Evolutionary conservation across 2,797 vertebrate genomes (phyloP).

Genomic region (Synanceia verrucosa): DNA sequence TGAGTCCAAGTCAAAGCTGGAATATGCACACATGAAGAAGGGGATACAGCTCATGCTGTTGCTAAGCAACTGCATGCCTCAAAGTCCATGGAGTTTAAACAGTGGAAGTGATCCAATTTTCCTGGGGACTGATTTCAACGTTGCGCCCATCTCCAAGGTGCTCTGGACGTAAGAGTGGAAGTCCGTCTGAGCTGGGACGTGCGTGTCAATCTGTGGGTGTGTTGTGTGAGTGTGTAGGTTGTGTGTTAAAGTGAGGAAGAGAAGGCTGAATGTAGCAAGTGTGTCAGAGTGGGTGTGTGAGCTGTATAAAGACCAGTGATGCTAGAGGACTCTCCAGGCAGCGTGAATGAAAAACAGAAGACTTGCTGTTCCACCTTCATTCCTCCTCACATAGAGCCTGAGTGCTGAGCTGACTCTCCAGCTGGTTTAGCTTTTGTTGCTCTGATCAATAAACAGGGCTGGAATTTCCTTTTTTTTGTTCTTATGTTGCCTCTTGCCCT

Average conservation of each 20-base stretch:
- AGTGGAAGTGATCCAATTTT: constrained; percentile 70
- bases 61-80: constrained; percentile 79
- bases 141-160: constrained; percentile 37
- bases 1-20: constrained; percentile 48
- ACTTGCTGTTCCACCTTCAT: constrained; percentile 9
- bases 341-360: constrained; percentile 17
- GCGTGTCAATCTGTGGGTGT: background rate
- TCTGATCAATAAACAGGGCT: constrained; percentile 2
- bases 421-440: constrained; percentile 27
- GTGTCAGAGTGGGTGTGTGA: constrained; percentile 3
- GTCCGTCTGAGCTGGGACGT: background rate
- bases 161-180: constrained; percentile 24
- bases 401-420: constrained; percentile 11
- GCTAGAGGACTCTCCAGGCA: constrained; percentile 10
- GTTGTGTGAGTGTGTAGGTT: background rate
- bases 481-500: constrained; percentile 13
- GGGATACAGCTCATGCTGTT: constrained; percentile 66
- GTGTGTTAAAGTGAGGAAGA: constrained; percentile 10
- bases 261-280: constrained; percentile 24
- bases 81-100: constrained; percentile 74
- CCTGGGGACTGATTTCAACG: constrained; percentile 61
- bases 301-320: background rate
- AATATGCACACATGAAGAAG: constrained; percentile 59
- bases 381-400: background rate
- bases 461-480: constrained; percentile 3